Conservation (phyloP, 2,888 invertebrate genomes). For the Heteropelma amictum region DNA sequence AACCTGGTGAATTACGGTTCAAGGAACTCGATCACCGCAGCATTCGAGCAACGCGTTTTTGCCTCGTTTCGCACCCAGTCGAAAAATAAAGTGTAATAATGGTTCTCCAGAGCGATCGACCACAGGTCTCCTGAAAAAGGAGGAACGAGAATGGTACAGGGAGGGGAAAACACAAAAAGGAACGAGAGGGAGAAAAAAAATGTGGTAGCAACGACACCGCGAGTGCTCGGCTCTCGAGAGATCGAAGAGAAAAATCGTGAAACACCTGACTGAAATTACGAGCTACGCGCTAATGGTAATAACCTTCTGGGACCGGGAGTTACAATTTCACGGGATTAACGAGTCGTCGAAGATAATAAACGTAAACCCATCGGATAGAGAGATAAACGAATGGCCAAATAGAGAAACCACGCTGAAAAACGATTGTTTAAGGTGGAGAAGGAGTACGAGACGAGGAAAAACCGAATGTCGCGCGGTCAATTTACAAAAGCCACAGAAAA, state of each 20-base stretch:
- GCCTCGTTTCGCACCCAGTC: slow-evolving; percentile 42
- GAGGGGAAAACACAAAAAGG: background rate
- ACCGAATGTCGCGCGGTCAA: slow-evolving; percentile 32
- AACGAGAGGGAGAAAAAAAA: background rate
- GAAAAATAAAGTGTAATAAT: slow-evolving; percentile 53
- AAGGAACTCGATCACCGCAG: slow-evolving; percentile 51
- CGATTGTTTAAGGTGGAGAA: slow-evolving; percentile 19
- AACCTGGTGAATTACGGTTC: slow-evolving; percentile 20
- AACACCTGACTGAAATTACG: slow-evolving; percentile 40
- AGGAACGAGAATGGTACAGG: slow-evolving; percentile 6
- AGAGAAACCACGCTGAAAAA: slow-evolving; percentile 28
- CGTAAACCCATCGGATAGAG: slow-evolving; percentile 23
- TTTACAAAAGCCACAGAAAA: slow-evolving; percentile 25
- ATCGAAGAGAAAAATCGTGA: slow-evolving; percentile 38
- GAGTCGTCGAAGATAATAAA: slow-evolving; percentile 15
- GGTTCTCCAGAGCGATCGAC: slow-evolving; percentile 24
- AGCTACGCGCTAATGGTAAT: slow-evolving; percentile 47
- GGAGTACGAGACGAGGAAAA: slow-evolving; percentile 1
- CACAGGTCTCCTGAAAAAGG: slow-evolving; percentile 25
- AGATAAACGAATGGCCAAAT: slow-evolving; percentile 21
- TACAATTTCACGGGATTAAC: slow-evolving; percentile 43
- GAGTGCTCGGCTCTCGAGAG: background rate
- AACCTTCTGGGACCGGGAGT: slow-evolving; percentile 32
- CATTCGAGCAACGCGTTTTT: slow-evolving; percentile 25
- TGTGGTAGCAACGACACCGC: slow-evolving; percentile 27